These are phyloP conservation scores for Penaeus vannamei DNA, from an alignment of 1,140 invertebrate genomes.

Conservation along the genomic window DNA sequence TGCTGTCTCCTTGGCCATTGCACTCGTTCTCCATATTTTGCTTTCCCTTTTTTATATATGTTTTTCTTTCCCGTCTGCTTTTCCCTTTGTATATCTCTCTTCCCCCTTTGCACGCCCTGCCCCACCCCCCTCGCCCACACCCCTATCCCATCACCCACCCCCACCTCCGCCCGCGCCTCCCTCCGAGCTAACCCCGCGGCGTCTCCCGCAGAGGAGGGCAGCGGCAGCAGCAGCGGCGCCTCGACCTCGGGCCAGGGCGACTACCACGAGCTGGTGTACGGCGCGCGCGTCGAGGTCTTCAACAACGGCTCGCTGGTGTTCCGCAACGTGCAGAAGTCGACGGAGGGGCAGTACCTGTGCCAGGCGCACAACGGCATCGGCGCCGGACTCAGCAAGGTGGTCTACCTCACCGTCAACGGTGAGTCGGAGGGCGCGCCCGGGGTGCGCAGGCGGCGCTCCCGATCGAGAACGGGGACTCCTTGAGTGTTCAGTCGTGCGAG, in stretches of 20 bases:
- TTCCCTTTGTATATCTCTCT: not conserved
- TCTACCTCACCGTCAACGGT: conserved; percentile 79
- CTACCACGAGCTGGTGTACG: conserved; percentile 69
- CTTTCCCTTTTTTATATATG: not conserved
- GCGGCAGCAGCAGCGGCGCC: conserved; percentile 10
- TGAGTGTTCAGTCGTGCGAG: no score
- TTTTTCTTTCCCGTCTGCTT: not conserved
- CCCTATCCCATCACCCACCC: not conserved
- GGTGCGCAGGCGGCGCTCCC: not conserved
- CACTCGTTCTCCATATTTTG: no score
- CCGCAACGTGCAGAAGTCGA: conserved; percentile 75
- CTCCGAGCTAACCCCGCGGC: no score
- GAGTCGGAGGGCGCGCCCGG: conserved; percentile 68
- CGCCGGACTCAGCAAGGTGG: conserved; percentile 78
- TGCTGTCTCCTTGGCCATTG: no score
- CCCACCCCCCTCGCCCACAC: no score
- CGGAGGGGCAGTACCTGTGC: conserved; percentile 74
- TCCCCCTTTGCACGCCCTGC: not conserved
- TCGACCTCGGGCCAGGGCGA: conserved; percentile 66
- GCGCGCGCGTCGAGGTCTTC: conserved; percentile 68
- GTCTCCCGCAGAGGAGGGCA: not conserved
- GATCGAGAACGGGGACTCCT: no score
- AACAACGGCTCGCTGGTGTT: conserved; percentile 77
- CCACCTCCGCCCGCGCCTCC: not conserved
- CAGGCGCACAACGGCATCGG: conserved; percentile 80